Evolutionary conservation across 1,140 invertebrate species (phyloP).

Genomic region (Campodea augens): DNA sequence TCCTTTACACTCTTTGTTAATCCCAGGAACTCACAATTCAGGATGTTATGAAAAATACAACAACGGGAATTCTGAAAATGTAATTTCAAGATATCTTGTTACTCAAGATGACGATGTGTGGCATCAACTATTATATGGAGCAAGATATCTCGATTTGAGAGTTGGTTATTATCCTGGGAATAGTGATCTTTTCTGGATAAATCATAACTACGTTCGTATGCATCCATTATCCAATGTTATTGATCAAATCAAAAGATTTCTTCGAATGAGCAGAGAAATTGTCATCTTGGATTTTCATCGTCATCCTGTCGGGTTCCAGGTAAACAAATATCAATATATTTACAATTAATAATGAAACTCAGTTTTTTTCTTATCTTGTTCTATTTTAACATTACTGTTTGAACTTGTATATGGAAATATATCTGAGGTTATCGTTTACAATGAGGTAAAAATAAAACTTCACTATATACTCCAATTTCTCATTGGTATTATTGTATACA

Average conservation of each 20-base stretch:
- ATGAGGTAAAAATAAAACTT: no score
- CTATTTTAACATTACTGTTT: no score
- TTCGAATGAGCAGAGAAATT: conserved; percentile 15
- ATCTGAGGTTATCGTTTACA: no score
- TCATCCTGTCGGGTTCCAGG: conserved; percentile 14
- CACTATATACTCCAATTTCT: no score
- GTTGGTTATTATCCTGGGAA: conserved; percentile 29
- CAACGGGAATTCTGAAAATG: conserved; percentile 19
- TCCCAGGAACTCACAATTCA: conserved; percentile 50
- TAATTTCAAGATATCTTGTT: conserved; percentile 27
- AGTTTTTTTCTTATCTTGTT: no score
- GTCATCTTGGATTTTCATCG: conserved; percentile 21
- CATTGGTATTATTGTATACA: no score
- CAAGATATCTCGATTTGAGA: conserved; percentile 59
- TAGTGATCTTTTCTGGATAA: conserved; percentile 18
- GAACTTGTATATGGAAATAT: no score
- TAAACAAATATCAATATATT: conserved; percentile 4
- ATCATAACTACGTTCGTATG: conserved; percentile 18
- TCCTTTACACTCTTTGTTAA: conserved; percentile 33
- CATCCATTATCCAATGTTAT: conserved; percentile 12
- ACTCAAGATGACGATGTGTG: conserved; percentile 58
- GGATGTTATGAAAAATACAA: conserved; percentile 32
- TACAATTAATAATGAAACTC: no score
- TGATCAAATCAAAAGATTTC: conserved; percentile 7
- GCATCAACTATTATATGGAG: conserved; percentile 56